Percentiles rank a stretch among this genome's conserved stretches.
Conservation (phyloP, 1,140 invertebrate species). For the Microplitis demolitor region DNA sequence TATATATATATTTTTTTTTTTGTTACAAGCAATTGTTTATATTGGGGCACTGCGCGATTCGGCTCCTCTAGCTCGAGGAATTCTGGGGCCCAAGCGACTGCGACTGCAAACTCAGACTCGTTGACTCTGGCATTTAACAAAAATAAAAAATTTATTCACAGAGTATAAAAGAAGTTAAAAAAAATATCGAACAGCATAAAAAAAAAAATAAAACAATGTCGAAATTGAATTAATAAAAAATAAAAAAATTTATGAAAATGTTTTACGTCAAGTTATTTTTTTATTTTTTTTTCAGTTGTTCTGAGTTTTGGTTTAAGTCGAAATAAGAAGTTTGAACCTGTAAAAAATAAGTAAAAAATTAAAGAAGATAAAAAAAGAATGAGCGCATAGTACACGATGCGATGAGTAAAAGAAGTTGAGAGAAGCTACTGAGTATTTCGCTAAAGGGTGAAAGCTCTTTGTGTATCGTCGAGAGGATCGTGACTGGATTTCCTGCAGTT, state of each 20-base stretch:
- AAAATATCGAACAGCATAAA: not conserved
- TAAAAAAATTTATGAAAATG: no score
- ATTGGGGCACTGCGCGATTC: not conserved
- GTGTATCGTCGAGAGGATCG: constrained; percentile 22
- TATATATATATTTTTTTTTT: not conserved
- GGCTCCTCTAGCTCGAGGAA: not conserved
- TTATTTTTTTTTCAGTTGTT: no score
- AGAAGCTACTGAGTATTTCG: constrained; percentile 23
- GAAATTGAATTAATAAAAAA: no score
- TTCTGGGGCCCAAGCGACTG: not conserved
- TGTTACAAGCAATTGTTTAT: not conserved
- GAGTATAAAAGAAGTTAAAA: not conserved
- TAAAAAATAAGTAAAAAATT: not conserved
- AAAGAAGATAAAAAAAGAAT: not conserved
- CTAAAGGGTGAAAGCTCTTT: constrained; percentile 23
- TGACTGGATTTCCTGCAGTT: constrained; percentile 24
- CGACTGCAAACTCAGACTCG: no score
- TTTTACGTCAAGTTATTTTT: no score
- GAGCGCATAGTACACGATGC: not conserved
- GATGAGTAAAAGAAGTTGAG: constrained; percentile 23
- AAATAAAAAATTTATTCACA: not conserved
- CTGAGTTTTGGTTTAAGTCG: no score
- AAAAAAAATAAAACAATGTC: no score
- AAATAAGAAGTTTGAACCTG: no score
- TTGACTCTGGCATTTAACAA: not conserved